Evolutionary conservation across 2,888 invertebrate species (phyloP).

Genomic region (Junonia oenone): DNA sequence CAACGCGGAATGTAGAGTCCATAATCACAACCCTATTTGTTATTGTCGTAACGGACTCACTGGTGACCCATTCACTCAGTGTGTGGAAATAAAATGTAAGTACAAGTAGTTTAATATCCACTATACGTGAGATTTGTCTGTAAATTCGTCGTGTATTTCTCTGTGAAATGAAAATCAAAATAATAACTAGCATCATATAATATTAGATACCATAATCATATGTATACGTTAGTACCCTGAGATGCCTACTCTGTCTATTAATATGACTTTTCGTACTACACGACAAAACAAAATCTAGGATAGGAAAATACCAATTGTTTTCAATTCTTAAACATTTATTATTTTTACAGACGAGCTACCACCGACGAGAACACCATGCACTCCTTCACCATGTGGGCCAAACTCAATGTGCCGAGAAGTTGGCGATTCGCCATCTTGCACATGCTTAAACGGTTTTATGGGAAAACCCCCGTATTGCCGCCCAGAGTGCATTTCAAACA

Average conservation of each 20-base stretch:
- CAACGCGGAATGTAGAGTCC: conserved; percentile 86
- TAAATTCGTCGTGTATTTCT: no score
- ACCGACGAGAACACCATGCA: conserved; percentile 75
- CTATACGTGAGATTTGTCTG: no score
- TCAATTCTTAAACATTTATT: background rate
- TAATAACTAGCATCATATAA: no score
- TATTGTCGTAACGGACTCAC: conserved; percentile 84
- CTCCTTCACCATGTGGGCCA: conserved; percentile 88
- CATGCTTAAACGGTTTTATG: conserved; percentile 84
- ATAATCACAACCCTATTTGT: conserved; percentile 92
- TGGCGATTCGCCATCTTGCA: conserved; percentile 82
- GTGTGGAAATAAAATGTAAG: conserved; percentile 62
- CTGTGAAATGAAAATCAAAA: no score
- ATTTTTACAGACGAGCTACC: conserved; percentile 44
- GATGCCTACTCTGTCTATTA: no score
- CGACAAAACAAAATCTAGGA: no score
- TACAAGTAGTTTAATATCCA: conserved; percentile 24
- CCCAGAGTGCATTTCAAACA: conserved; percentile 90
- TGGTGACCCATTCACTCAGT: conserved; percentile 90
- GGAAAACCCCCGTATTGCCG: conserved; percentile 88
- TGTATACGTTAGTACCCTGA: no score
- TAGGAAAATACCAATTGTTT: background rate
- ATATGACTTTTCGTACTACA: no score
- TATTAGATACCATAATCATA: no score
- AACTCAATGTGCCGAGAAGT: conserved; percentile 84